Conservation (phyloP, 1,140 invertebrate genomes). For the Thereuonema tuberculata region DNA sequence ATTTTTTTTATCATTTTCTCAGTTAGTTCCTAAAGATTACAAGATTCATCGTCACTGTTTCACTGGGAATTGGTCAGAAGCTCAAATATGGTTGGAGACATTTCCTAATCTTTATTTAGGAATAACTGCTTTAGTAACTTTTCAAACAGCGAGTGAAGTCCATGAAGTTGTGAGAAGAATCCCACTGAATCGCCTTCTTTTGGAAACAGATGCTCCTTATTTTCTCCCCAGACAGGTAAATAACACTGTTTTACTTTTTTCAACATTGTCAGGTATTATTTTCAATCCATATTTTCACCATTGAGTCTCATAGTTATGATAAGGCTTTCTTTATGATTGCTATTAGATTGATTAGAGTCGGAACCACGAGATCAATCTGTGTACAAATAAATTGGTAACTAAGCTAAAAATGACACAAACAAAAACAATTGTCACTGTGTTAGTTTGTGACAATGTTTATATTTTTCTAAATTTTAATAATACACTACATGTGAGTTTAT, state of each 20-base stretch:
- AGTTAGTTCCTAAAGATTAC: constrained; percentile 31
- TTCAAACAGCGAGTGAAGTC: constrained; percentile 22
- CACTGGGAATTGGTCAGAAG: constrained; percentile 28
- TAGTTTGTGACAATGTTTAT: no score
- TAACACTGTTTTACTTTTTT: neutral
- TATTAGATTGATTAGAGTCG: no score
- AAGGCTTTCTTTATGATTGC: no score
- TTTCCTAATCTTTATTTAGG: constrained; percentile 36
- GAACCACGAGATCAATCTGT: no score
- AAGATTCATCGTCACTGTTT: constrained; percentile 38
- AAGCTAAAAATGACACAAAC: no score
- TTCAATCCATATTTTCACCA: no score
- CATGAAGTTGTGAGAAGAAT: constrained; percentile 30
- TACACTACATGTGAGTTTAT: no score
- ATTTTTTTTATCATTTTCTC: neutral
- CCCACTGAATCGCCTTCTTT: constrained; percentile 31
- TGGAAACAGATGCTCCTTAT: constrained; percentile 40
- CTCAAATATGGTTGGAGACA: constrained; percentile 28
- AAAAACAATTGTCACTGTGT: no score
- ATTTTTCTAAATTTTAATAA: no score
- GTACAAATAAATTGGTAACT: no score
- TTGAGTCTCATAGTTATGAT: no score
- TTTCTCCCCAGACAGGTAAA: constrained; percentile 30
- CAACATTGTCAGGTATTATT: neutral
- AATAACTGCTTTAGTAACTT: constrained; percentile 35